Base-by-base conservation (phyloP, 2,113 vertebrate genomes). In the Syngnathus floridae region DNA sequence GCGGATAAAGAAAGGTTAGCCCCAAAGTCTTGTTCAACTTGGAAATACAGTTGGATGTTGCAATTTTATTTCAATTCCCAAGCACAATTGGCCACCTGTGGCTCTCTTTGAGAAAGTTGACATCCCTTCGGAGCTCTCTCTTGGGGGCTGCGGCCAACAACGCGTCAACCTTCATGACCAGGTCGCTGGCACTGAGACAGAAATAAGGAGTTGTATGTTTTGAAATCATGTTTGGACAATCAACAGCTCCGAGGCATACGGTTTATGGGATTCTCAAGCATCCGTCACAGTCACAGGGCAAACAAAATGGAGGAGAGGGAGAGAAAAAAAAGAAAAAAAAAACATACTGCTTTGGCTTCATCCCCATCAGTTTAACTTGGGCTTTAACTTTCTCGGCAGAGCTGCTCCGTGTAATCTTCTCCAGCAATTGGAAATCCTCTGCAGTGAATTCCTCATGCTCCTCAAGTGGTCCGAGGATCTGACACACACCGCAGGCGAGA, bases 141-240 rank as follows among this genome's bases (percentile, higher is more conserved):
- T 92, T 91, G 66, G 92, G 92, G 74, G 93, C 90, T 49, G 94
- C 93, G 0, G 90, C 91, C 38, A 98, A 73, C 2, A 98, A 90
- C 5, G 93, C 91, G 73, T 95, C 94, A 46, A 95, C 86, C 89
- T 95, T 96, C 97, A 99, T 98, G 68, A 97, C 75, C 64, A 99
- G 84, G 84, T 97, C 93, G 75, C 92, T 95, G 69, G 90, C 89
- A 41, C 94, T 98, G 62, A 41, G 46, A 62, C 54, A 13, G 75
- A 62, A 26, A 75, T 16, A 46, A 72, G 69, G 36, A 69, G 63
- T 54, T 62, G 35, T 10, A 16, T 58, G 5, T 26, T 43, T 61
- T 7, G 17, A 3, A 21, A 11, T 21, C 19, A n/a, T 10, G 14
- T 40, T 14, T 21, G 12, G 17, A 59, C 8, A 21, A 21, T 11